Evolutionary conservation across 35 echinoderm and acorn worm genomes (phyloP), one percentile per base, ranked within the genome.

Genomic region (Antedon bifida): DNA sequence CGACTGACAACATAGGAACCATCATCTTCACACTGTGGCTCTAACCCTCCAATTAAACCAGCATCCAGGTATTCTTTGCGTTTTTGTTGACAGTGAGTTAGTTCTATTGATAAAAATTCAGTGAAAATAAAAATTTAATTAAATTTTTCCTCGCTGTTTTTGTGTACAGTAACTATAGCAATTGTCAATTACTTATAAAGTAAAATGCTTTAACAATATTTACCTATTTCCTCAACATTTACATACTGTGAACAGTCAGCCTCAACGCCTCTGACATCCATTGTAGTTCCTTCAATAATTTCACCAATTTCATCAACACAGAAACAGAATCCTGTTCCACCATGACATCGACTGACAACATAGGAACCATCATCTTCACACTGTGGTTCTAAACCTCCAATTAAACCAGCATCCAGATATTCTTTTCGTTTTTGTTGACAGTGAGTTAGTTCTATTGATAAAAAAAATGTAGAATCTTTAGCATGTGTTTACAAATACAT

Each of bases 291-390:
- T 30, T 85, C 81, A 51, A 92, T 77, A 30, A 88, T 88, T 28
- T 64, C 13, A 3, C 90, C 95, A 30, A 74, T 8, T 73, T 85
- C 76, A 42, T 92, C 83, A 23, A 92, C 88, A 87, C 95, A 99
- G 91, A 91, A 99, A 34, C 95, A 99, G 39, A 90, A 39, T 0
- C 91, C 95, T 10, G 85, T 86, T 29, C 85, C 82, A 30, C 82
- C 73, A 29, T 90, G 90, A 76, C 95, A 99, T 38, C 93, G 95
- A 5, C 39, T 34, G 36, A n/a, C 23, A 16, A 31, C 28, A 30
- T 86, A 86, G 29, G 78, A 76, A 0, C 85, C 85, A 34, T 39
- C 39, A 23, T 73, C 46, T 0, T n/a, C 31, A 42, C 85, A 86
- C 1, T 29, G 46, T 34, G 85, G 85, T 21, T 0, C 34, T 30